Evolutionary conservation across 1,140 invertebrate species (phyloP).

Genomic region (Araneus ventricosus): DNA sequence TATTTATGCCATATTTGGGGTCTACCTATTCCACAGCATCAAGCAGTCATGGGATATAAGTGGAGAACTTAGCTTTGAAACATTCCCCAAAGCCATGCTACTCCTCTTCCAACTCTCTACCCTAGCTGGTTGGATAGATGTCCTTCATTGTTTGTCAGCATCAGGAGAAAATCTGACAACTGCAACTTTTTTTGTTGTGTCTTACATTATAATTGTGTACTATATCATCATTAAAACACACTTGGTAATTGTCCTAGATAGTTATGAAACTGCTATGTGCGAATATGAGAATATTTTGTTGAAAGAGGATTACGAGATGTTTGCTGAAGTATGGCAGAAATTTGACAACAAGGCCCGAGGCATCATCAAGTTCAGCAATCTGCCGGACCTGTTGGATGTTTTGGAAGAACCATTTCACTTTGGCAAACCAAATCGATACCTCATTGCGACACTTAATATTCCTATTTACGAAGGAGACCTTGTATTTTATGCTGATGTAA

Average conservation of each 20-base stretch:
- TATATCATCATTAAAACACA: constrained; percentile 99
- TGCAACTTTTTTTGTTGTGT: constrained; percentile 93
- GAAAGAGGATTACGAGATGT: constrained; percentile 99
- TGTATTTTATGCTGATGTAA: constrained; percentile 98
- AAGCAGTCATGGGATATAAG: constrained; percentile 93
- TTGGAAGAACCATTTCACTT: constrained; percentile 96
- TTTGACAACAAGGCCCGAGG: constrained; percentile 98
- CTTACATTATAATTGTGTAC: constrained; percentile 98
- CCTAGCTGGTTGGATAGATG: constrained; percentile 97
- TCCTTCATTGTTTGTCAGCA: constrained; percentile 96
- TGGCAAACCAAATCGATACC: constrained; percentile 98
- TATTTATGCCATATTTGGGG: constrained; percentile 99
- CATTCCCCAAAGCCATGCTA: constrained; percentile 98
- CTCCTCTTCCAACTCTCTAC: constrained; percentile 99
- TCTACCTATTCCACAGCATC: constrained; percentile 99
- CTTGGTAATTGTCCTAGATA: constrained; percentile 99
- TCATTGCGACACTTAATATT: constrained; percentile 99
- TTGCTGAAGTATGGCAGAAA: constrained; percentile 99
- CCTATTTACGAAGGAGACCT: constrained; percentile 97
- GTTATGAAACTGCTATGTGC: constrained; percentile 98
- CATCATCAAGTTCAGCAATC: constrained; percentile 95
- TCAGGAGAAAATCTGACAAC: constrained; percentile 91
- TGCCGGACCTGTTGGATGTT: constrained; percentile 96
- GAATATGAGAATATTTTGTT: constrained; percentile 98
- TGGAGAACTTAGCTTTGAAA: constrained; percentile 98